Evolutionary conservation across 2,113 vertebrate genomes (phyloP), one percentile per base, ranked within the genome.

Genomic region (Lophura nycthemera): DNA sequence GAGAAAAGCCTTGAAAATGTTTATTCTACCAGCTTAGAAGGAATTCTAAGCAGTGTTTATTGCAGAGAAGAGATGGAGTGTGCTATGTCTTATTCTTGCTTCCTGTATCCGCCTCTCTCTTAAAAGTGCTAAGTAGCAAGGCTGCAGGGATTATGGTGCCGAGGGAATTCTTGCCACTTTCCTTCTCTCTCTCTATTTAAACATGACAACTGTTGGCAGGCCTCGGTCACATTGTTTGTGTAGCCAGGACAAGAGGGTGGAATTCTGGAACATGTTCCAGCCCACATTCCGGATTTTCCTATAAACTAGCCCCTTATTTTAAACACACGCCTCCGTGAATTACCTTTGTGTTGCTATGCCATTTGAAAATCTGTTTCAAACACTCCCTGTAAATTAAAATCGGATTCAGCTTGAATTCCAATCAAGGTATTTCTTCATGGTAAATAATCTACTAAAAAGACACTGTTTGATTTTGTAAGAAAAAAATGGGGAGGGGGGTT

Each of bases 171-270:
- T 96, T 94, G 88, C 95, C 94, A 95, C 95, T 95, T 96, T 95
- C 91, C 92, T 93, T 74, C 86, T 81, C 81, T 80, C 83, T 91
- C 85, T 95, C 89, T 93, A n/a, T 96, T 95, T 91, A 91, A 95
- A 97, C 85, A 91, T 47, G 84, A 93, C 92, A 95, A 86, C 91
- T 93, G 92, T 92, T 96, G 93, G 94, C 94, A 95, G 89, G 93
- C 95, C 86, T 94, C 18, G 8, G 93, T 92, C 89, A 92, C 86
- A 97, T 96, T 96, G 94, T 96, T 97, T 96, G 89, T 95, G 85
- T 96, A 97, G 93, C 93, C 95, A 96, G 91, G 93, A 95, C 93
- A 94, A 97, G 96, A 93, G 85, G 93, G 93, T 96, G 93, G 94
- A 95, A 97, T 97, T 96, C 93, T 95, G 93, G 94, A 94, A 95